A percentile compares a stretch with the other conserved stretches of the same genome.
phyloP scores from a whole-genome alignment of 2,888 invertebrate species.

The Apamea anceps region DNA sequence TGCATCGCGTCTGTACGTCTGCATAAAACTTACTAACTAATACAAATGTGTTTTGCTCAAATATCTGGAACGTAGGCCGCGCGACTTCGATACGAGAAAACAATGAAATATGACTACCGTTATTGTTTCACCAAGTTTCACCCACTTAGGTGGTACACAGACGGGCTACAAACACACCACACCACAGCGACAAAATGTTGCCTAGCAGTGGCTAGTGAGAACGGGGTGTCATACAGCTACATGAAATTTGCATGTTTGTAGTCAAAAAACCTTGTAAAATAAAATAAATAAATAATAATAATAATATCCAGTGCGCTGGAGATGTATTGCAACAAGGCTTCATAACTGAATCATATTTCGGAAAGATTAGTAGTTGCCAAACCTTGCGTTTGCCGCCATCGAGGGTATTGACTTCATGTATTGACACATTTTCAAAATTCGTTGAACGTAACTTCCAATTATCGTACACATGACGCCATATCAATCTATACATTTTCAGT shows the following conservation, averaged over 20 bases:
- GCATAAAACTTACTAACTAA: constrained; percentile 68
- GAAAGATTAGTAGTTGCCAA: neutral
- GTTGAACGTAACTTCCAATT: too few relatives aligned
- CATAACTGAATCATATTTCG: neutral
- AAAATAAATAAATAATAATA: too few relatives aligned
- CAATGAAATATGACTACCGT: constrained; percentile 78
- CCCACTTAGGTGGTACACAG: constrained; percentile 38
- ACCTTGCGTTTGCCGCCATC: neutral
- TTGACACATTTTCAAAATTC: neutral
- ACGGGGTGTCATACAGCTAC: too few relatives aligned
- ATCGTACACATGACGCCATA: neutral
- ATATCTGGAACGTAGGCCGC: constrained; percentile 64
- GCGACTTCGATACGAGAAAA: constrained; percentile 73
- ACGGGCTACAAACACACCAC: neutral
- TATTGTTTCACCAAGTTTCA: constrained; percentile 80
- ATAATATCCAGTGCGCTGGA: neutral
- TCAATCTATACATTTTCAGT: neutral
- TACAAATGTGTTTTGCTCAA: constrained; percentile 66
- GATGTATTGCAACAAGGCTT: too few relatives aligned
- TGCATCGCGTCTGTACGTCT: constrained; percentile 53
- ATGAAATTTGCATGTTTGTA: neutral
- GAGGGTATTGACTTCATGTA: neutral
- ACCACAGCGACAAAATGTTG: neutral
- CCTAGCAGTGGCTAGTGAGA: neutral
- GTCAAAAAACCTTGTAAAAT: too few relatives aligned